phyloP scores from a whole-genome alignment of 2,888 invertebrate species.

The Ganaspis brasiliensis region DNA sequence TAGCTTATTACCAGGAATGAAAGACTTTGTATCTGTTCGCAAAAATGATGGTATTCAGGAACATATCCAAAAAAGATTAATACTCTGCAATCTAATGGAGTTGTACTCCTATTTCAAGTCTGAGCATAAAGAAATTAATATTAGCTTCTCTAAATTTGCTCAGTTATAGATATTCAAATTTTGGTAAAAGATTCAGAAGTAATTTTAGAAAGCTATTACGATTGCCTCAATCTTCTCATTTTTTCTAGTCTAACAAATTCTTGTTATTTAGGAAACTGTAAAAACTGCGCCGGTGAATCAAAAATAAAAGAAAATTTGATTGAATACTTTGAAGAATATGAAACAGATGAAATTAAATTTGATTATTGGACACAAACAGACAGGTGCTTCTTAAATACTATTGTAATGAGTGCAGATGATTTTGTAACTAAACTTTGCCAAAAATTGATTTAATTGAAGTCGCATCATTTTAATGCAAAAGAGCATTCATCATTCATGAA shows the following conservation, averaged over 20 bases:
- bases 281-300: conserved; percentile 40
- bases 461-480: not conserved
- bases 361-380: conserved; percentile 48
- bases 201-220: not conserved
- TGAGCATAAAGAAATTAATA: conserved; percentile 38
- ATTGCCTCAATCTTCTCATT: not conserved
- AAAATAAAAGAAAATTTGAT: conserved; percentile 6
- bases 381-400: conserved; percentile 45
- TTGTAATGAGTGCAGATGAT: conserved; percentile 1
- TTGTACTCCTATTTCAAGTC: too few relatives aligned
- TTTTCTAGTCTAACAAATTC: not conserved
- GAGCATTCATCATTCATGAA: conserved; percentile 2
- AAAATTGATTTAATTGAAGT: not conserved
- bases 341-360: conserved; percentile 44
- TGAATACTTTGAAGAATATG: conserved; percentile 27
- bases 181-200: conserved; percentile 13
- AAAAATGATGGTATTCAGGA: conserved; percentile 17
- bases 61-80: too few relatives aligned
- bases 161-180: conserved; percentile 27
- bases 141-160: too few relatives aligned
- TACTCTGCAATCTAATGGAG: too few relatives aligned
- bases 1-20: conserved; percentile 57
- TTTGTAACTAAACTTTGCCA: not conserved
- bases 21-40: conserved; percentile 49
- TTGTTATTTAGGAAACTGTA: conserved; percentile 48